A percentile compares a stretch with the other conserved stretches of the same genome.
phyloP scores from a whole-genome alignment of 2,888 invertebrate species.

The Acanthosepion pharaonis region DNA sequence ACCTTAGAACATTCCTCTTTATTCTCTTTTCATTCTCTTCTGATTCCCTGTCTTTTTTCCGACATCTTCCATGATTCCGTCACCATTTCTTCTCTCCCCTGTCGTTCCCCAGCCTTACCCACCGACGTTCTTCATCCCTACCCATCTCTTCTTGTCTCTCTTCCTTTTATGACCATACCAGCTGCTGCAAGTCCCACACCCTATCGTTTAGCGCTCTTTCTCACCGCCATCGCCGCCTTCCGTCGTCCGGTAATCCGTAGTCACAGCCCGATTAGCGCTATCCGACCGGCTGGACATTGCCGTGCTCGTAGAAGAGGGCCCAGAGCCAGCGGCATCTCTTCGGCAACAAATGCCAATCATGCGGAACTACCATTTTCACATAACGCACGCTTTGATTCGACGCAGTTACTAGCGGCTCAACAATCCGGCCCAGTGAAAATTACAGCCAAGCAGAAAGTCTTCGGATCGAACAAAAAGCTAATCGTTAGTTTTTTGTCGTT shows the following conservation, averaged over 20 bases:
- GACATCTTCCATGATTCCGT: background rate
- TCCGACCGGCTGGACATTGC: background rate
- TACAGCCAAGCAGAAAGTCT: slow-evolving; percentile 10
- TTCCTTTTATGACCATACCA: slow-evolving; percentile 23
- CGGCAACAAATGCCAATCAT: slow-evolving; percentile 7
- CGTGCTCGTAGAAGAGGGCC: background rate
- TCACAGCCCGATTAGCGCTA: slow-evolving; percentile 33
- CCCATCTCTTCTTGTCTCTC: background rate
- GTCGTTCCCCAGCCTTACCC: too few relatives aligned
- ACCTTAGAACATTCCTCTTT: background rate
- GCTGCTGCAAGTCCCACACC: slow-evolving; percentile 33
- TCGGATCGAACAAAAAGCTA: background rate
- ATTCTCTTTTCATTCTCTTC: background rate
- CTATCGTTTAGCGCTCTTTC: slow-evolving; percentile 33
- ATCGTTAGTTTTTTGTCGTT: background rate
- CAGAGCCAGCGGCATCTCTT: slow-evolving; percentile 1
- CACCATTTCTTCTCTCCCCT: background rate
- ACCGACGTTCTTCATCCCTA: background rate
- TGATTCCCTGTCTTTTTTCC: background rate
- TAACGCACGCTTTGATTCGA: slow-evolving; percentile 2
- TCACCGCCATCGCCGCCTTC: background rate
- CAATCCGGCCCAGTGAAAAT: background rate
- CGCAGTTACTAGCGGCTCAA: slow-evolving; percentile 33
- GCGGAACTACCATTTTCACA: slow-evolving; percentile 33
- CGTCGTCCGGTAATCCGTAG: background rate